These are phyloP conservation scores for Ryuthela nishihirai DNA, from an alignment of 2,888 invertebrate species.

Conservation along the genomic window DNA sequence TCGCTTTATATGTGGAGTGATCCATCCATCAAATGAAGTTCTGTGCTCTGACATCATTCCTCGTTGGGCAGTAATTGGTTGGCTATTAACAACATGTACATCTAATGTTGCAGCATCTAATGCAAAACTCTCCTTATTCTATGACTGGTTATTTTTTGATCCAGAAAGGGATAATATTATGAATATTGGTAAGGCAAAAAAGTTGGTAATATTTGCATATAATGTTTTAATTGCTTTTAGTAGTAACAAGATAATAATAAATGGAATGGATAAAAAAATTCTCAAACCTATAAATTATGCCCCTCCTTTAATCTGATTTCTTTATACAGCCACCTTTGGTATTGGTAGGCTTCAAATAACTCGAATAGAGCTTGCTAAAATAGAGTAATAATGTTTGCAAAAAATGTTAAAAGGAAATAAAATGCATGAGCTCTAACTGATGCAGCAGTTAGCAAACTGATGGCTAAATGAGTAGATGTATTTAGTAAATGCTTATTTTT, in stretches of 20 bases:
- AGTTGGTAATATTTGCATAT: neutral
- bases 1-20: slow-evolving; percentile 86
- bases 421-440: no score
- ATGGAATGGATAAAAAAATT: no score
- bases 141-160: slow-evolving; percentile 91
- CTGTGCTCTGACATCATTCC: slow-evolving; percentile 92
- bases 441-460: no score
- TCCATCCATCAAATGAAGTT: slow-evolving; percentile 89
- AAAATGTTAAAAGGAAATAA: no score
- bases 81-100: slow-evolving; percentile 86
- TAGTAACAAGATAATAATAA: neutral
- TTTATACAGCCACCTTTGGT: no score
- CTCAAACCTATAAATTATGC: no score
- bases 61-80: slow-evolving; percentile 91
- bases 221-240: neutral
- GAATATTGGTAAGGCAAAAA: slow-evolving; percentile 65
- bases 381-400: no score
- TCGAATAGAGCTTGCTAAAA: no score
- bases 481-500: no score
- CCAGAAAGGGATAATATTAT: slow-evolving; percentile 88
- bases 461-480: no score
- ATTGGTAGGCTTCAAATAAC: no score
- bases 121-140: slow-evolving; percentile 85
- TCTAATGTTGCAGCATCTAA: slow-evolving; percentile 83
- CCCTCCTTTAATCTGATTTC: no score